phyloP scores from a whole-genome alignment of 2,113 vertebrate genomes.

The Campylomormyrus numenius region DNA sequence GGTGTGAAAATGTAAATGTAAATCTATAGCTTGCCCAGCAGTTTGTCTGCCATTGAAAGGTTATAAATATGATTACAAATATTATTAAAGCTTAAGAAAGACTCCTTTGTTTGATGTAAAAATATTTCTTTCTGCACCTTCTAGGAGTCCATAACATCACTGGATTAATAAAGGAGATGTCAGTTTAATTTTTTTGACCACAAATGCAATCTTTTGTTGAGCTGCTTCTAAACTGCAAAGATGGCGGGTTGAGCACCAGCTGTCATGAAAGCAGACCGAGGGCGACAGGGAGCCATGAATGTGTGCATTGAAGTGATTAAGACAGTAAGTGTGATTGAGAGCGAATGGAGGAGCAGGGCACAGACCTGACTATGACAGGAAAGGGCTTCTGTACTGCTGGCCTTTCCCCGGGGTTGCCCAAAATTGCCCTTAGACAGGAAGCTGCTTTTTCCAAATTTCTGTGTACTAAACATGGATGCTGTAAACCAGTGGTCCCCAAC shows the following conservation, averaged over 20 bases:
- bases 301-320: conserved; percentile 8
- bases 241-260: background rate
- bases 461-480: background rate
- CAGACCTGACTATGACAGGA: background rate
- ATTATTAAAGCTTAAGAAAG: background rate
- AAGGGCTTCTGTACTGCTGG: background rate
- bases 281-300: background rate
- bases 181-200: background rate
- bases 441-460: background rate
- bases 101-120: background rate
- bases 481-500: background rate
- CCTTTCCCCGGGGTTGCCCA: background rate
- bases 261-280: background rate
- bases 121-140: background rate
- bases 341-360: background rate
- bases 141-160: background rate
- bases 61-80: background rate
- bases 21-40: background rate
- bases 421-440: background rate
- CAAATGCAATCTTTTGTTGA: background rate
- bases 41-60: background rate
- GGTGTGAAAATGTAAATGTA: background rate
- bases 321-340: background rate
- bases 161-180: background rate
- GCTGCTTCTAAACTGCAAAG: background rate